Conservation (phyloP, 1,140 invertebrate species). For the Agrypnia vestita region DNA sequence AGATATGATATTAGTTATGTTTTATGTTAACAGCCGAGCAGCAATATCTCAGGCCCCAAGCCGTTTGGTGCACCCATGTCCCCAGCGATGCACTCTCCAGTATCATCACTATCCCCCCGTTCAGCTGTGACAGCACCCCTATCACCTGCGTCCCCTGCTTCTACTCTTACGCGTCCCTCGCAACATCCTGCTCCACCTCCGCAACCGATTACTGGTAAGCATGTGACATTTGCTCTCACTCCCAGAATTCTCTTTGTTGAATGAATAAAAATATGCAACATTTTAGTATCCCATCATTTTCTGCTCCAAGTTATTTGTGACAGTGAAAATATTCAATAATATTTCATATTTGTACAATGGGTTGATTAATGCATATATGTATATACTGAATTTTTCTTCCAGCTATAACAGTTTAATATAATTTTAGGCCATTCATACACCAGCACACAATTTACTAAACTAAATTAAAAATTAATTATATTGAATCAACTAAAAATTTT, state of each 20-base stretch:
- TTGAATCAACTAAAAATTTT: no score
- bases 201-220: constrained; percentile 68
- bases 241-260: constrained; percentile 10
- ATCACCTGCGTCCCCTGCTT: constrained; percentile 70
- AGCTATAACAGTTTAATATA: no score
- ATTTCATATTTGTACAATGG: no score
- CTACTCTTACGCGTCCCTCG: constrained; percentile 65
- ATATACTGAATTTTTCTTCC: no score
- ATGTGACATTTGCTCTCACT: constrained; percentile 69
- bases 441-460: no score
- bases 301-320: no score
- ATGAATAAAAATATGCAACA: constrained; percentile 2
- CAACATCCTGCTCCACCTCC: constrained; percentile 63
- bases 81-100: constrained; percentile 67
- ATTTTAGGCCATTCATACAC: no score
- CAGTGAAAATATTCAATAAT: no score
- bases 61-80: constrained; percentile 74
- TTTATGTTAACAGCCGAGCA: constrained; percentile 66
- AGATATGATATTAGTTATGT: neutral
- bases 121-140: constrained; percentile 70
- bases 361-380: no score
- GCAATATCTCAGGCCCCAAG: constrained; percentile 74
- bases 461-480: no score
- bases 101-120: constrained; percentile 67
- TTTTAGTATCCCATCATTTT: neutral